These are phyloP conservation scores for Xiphophorus couchianus DNA, from an alignment of 2,113 vertebrate species.

Conservation along the genomic window DNA sequence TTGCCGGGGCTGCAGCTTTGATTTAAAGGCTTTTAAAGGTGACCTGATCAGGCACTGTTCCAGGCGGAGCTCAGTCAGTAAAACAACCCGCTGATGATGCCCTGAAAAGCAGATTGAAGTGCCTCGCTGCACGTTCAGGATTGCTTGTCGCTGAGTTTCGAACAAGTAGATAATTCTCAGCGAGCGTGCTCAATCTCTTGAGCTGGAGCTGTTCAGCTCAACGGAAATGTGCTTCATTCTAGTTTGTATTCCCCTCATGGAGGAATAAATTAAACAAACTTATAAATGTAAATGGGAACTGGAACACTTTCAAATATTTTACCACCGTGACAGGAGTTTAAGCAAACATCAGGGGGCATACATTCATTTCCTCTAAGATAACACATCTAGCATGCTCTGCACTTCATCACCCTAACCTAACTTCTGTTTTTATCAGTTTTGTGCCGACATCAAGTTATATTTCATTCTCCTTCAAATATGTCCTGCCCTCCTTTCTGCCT, in stretches of 20 bases:
- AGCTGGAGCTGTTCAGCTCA: slow-evolving; percentile 18
- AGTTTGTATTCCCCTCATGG: not conserved
- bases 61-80: slow-evolving; percentile 27
- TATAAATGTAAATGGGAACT: slow-evolving; percentile 38
- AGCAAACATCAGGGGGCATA: slow-evolving; percentile 31
- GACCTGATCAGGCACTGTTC: slow-evolving; percentile 56
- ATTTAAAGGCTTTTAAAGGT: slow-evolving; percentile 63
- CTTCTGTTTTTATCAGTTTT: slow-evolving; percentile 34
- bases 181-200: not conserved
- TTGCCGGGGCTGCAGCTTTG: slow-evolving; percentile 31
- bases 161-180: slow-evolving; percentile 44
- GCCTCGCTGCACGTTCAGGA: slow-evolving; percentile 17
- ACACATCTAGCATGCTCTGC: slow-evolving; percentile 37
- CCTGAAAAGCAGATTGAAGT: slow-evolving; percentile 36
- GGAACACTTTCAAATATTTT: slow-evolving; percentile 28
- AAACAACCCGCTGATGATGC: slow-evolving; percentile 25
- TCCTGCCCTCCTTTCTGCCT: slow-evolving; percentile 32
- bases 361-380: slow-evolving; percentile 32
- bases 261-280: slow-evolving; percentile 26
- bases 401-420: slow-evolving; percentile 35
- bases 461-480: slow-evolving; percentile 40
- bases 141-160: slow-evolving; percentile 36
- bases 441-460: slow-evolving; percentile 27
- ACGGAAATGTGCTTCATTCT: slow-evolving; percentile 14
- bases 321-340: slow-evolving; percentile 47